A percentile compares a stretch with the other conserved stretches of the same genome.
These are phyloP conservation scores for Drosophila kepulauana DNA, from an alignment of 1,140 invertebrate genomes.

Conservation along the genomic window DNA sequence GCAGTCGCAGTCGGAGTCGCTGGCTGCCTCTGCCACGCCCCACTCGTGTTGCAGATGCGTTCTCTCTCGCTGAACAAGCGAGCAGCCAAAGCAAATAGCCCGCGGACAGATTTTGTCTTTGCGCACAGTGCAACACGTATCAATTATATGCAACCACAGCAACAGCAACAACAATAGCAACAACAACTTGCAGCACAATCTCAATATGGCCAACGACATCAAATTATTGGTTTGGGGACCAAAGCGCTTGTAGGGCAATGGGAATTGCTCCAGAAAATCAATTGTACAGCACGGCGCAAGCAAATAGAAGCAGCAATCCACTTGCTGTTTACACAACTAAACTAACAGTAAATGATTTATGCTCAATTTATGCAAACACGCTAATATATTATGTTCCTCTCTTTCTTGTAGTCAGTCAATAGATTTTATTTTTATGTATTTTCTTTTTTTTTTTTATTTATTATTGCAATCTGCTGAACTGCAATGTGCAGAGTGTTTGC, in stretches of 20 bases:
- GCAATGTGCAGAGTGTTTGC: neutral
- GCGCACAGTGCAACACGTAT: constrained; percentile 78
- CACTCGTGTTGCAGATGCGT: constrained; percentile 63
- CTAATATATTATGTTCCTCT: constrained; percentile 23
- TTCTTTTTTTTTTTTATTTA: too few relatives aligned
- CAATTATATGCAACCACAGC: constrained; percentile 66
- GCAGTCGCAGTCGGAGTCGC: constrained; percentile 15
- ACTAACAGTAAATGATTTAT: constrained; percentile 7
- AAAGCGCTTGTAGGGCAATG: constrained; percentile 30
- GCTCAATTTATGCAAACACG: constrained; percentile 14
- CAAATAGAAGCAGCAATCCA: constrained; percentile 3
- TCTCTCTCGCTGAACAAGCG: constrained; percentile 35
- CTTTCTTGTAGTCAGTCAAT: constrained; percentile 13
- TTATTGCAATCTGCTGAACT: constrained; percentile 27
- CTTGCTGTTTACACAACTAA: neutral
- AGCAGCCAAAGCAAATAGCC: constrained; percentile 75
- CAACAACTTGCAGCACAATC: constrained; percentile 24
- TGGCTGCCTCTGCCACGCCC: constrained; percentile 58
- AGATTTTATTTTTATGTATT: constrained; percentile 18
- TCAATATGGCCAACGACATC: constrained; percentile 63
- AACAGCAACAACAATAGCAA: constrained; percentile 23
- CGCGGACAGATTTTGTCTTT: constrained; percentile 77
- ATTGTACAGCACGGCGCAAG: constrained; percentile 25
- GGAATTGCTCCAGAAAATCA: constrained; percentile 11
- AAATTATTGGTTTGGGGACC: constrained; percentile 51